Base-by-base conservation (phyloP, 1,140 invertebrate species). In the Hypothenemus hampei region DNA sequence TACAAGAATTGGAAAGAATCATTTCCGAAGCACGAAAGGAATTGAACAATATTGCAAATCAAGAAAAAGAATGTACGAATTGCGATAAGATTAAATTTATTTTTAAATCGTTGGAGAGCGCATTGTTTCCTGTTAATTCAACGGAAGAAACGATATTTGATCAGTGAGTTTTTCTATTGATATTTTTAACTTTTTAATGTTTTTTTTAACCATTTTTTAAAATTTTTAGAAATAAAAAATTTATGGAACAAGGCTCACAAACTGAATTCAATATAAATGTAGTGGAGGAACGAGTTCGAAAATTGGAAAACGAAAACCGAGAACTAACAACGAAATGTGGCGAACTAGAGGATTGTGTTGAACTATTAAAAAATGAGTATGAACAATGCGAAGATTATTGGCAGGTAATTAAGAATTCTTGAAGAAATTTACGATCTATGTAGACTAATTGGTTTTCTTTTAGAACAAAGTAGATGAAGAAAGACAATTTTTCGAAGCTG, bases 341-440 rank as follows among this genome's bases (percentile, higher is more conserved):
- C 18, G 84, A 87, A 21, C 70, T 89, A 11, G 86, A 90, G 68
- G 72, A 73, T 16, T 85, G 83, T 64, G 66, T 90, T 20, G 85
- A 91, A 67, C 73, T 84, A 59, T 70, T 91, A 63, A 80, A 78
- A 61, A 72, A 77, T 13, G 88, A 91, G 60, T 90, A 87, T 64
- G 88, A 91, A 60, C 81, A 83, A 56, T 88, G 86, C 64, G 89
- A 92, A 69, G 87, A 91, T 65, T 91, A 91, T 70, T 92, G 89
- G 88, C 75, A 81, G 45, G 51, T 54, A 23, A 16, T 19, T 3
- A 19, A 11, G 23, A 37, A 37, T 6, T 29, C 33, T 11, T 36
- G 1, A 36, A 36, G 33, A 8, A 6, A 36, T 7, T 36, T 36
- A 11, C 24, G 24, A 29, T 29, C 5, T 29, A 29, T 29, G 11